Conservation (phyloP, 1,140 invertebrate species). For the Drosophila ogumai region DNA sequence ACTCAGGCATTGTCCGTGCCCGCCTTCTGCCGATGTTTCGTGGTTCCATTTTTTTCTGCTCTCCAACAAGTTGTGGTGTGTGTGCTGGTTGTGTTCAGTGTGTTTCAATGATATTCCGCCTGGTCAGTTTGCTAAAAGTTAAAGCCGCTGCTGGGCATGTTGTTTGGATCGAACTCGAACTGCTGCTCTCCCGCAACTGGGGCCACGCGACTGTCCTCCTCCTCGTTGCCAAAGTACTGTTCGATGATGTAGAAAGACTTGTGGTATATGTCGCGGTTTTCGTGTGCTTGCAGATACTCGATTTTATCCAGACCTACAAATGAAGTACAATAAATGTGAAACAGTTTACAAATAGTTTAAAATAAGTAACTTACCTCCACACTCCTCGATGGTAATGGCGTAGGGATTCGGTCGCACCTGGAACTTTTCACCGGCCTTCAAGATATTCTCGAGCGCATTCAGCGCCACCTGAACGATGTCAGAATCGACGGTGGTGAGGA, state of each 20-base stretch:
- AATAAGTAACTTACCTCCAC: conserved; percentile 90
- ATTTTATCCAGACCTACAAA: conserved; percentile 96
- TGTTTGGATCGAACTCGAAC: conserved; percentile 90
- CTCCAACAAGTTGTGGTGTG: not conserved
- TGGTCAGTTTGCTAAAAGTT: conserved; percentile 88
- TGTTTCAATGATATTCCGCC: not conserved
- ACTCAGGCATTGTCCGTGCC: conserved; percentile 33
- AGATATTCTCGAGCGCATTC: conserved; percentile 98
- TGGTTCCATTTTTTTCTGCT: conserved; percentile 1
- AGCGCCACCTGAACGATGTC: conserved; percentile 99
- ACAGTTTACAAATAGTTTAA: too few relatives aligned
- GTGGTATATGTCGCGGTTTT: conserved; percentile 98
- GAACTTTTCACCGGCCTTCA: conserved; percentile 94
- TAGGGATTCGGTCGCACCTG: conserved; percentile 94
- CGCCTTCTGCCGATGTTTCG: not conserved
- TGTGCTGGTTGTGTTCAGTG: conserved; percentile 18
- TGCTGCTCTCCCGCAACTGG: conserved; percentile 93
- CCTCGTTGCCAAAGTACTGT: conserved; percentile 96
- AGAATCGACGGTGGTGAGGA: conserved; percentile 96
- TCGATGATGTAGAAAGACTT: conserved; percentile 98
- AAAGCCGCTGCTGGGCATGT: conserved; percentile 91
- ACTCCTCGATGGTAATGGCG: conserved; percentile 97
- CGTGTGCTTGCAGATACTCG: conserved; percentile 98
- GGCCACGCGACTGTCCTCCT: conserved; percentile 93
- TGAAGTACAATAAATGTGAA: conserved; percentile 1